These are phyloP conservation scores for Cynopterus sphinx DNA, from an alignment of 2,797 vertebrate genomes.

Conservation along the genomic window DNA sequence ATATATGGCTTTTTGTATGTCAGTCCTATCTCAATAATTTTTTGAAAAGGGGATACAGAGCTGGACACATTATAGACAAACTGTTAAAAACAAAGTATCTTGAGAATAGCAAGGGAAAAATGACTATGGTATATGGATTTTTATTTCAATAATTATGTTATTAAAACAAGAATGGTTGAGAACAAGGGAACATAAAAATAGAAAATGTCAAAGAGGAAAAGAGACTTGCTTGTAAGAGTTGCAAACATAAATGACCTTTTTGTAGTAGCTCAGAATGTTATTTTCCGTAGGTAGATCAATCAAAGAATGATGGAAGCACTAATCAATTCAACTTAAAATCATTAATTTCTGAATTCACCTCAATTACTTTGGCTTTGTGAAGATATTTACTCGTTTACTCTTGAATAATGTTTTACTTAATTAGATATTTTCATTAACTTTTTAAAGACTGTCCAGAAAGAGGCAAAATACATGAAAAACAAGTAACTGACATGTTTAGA, in stretches of 20 bases:
- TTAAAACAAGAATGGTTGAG: neutral
- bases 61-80: neutral
- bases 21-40: neutral
- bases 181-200: neutral
- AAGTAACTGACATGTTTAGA: slow-evolving; percentile 49
- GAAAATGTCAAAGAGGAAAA: neutral
- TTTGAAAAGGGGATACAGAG: neutral
- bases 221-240: neutral
- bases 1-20: neutral
- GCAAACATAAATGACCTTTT: neutral
- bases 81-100: neutral
- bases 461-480: slow-evolving; percentile 60
- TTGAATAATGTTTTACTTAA: slow-evolving; percentile 50
- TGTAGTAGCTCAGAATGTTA: neutral
- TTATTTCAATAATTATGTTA: neutral
- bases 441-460: slow-evolving; percentile 52
- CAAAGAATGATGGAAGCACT: slow-evolving; percentile 1
- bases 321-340: slow-evolving; percentile 23
- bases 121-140: neutral
- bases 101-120: neutral
- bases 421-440: neutral
- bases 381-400: slow-evolving; percentile 19
- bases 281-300: neutral
- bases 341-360: slow-evolving; percentile 9
- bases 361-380: neutral